Evolutionary conservation across 2,888 invertebrate species (phyloP), one percentile per base, ranked within the genome.

Genomic region (Psococerastis gibbosa): DNA sequence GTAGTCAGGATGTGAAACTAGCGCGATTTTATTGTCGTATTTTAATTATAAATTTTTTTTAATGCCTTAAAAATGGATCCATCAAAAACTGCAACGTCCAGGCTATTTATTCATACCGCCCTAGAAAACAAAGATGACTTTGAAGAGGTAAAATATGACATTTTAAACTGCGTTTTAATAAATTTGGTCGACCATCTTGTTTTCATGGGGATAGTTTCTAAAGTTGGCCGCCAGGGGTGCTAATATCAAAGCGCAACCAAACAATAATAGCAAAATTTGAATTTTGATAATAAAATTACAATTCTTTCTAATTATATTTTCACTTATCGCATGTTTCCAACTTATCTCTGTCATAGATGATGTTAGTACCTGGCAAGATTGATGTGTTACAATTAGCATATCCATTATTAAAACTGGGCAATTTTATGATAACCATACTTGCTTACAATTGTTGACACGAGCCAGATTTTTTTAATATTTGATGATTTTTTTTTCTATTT

Each of bases 41-140:
- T 27, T 27, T 27, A 27, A 11, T 11, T 11, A 11, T 27, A 38
- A 18, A 38, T 18, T 38, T 38, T 38, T 38, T 38, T 27, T 27
- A 27, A 11, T 11, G n/a, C 27, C 27, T 27, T 27, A 6, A 27
- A 48, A 51, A 63, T 63, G 63, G 63, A 63, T 54, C 61, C 60
- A 54, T 54, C 57, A 48, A 62, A 61, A 60, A 52, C 59, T 51
- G 57, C 58, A 50, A 53, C 59, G 52, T 78, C 79, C 59, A 80
- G 78, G 68, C 70, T 85, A 66, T 82, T 84, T 68, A 69, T 75
- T 68, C 78, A 77, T 63, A 75, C 79, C 60, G 71, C 75, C 60
- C 78, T 85, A 63, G 85, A 85, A 72, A 77, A 75, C 69, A 82
- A 52, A 49, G 85, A 85, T 70, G 85, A 87, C 65, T 72, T 80